Evolutionary conservation across 35 echinoderm and acorn worm species (phyloP).

Genomic region (Eucidaris tribuloides): DNA sequence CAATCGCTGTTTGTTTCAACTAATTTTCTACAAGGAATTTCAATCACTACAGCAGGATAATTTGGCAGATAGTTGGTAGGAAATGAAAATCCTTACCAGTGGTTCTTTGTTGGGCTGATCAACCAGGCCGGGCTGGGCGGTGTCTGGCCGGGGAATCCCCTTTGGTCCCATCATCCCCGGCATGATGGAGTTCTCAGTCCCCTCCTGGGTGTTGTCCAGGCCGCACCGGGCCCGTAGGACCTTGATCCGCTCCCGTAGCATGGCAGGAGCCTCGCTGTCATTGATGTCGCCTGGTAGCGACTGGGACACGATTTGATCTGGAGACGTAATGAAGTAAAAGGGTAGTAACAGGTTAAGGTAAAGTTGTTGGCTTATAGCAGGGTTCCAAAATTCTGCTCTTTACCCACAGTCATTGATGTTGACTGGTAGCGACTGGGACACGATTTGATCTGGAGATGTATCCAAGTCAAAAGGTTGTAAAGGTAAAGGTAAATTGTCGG

Average conservation of each 20-base stretch:
- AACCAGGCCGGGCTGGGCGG: not conserved
- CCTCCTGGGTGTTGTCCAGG: constrained; percentile 60
- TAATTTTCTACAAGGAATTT: not conserved
- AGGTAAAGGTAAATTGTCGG: not conserved
- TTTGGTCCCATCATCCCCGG: not conserved
- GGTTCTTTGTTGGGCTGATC: constrained; percentile 8
- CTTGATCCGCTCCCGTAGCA: constrained; percentile 71
- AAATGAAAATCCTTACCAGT: constrained; percentile 19
- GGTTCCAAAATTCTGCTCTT: not conserved
- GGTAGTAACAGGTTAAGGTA: not conserved
- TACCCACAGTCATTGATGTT: constrained; percentile 7
- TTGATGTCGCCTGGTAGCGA: not conserved
- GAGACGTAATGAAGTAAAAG: not conserved
- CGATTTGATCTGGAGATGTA: not conserved
- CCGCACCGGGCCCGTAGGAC: constrained; percentile 75
- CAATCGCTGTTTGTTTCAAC: not conserved
- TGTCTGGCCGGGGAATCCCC: not conserved
- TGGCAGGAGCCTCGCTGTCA: constrained; percentile 24
- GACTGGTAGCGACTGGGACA: not conserved
- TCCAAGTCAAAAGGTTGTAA: not conserved
- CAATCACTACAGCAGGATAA: not conserved
- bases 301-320: not conserved
- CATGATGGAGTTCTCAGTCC: not conserved
- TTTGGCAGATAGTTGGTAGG: not conserved
- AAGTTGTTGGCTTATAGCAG: not conserved